phyloP scores from a whole-genome alignment of 2,888 invertebrate genomes.

The Noctua pronuba region DNA sequence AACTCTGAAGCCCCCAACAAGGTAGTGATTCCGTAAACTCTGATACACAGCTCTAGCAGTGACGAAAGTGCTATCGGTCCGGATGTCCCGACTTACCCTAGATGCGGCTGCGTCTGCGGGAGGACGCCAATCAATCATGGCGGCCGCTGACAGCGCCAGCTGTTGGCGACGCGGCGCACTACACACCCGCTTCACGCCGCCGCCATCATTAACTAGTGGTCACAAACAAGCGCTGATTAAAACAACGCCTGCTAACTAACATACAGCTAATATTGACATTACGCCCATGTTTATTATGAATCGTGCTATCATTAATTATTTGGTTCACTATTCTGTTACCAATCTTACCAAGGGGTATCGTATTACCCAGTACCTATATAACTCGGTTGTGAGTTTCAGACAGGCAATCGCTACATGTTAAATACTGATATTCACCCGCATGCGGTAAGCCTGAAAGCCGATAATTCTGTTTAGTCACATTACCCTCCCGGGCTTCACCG shows the following conservation, averaged over 20 bases:
- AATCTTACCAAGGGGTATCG: not conserved
- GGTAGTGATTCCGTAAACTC: not conserved
- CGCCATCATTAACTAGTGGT: constrained; percentile 65
- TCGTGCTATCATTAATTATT: constrained; percentile 11
- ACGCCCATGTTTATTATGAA: constrained; percentile 18
- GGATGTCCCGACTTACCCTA: constrained; percentile 48
- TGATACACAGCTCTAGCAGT: constrained; percentile 21
- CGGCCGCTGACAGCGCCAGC: constrained; percentile 68
- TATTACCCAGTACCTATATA: not conserved
- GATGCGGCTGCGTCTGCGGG: constrained; percentile 62
- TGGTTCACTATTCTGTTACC: not conserved
- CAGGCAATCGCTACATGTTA: not conserved
- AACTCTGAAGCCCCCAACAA: not conserved
- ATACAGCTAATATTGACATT: constrained; percentile 32
- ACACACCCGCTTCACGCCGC: constrained; percentile 40
- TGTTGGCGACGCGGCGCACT: constrained; percentile 55
- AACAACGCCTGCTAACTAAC: constrained; percentile 56
- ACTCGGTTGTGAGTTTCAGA: not conserved
- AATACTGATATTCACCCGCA: not conserved
- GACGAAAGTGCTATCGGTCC: constrained; percentile 41
- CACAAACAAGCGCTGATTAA: constrained; percentile 66
- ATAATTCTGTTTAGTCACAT: not conserved
- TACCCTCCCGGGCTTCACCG: not conserved
- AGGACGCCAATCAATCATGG: constrained; percentile 75
- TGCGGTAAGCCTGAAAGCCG: not conserved